These are phyloP conservation scores for Procavia capensis DNA, from an alignment of 2,113 vertebrate species.

Conservation along the genomic window DNA sequence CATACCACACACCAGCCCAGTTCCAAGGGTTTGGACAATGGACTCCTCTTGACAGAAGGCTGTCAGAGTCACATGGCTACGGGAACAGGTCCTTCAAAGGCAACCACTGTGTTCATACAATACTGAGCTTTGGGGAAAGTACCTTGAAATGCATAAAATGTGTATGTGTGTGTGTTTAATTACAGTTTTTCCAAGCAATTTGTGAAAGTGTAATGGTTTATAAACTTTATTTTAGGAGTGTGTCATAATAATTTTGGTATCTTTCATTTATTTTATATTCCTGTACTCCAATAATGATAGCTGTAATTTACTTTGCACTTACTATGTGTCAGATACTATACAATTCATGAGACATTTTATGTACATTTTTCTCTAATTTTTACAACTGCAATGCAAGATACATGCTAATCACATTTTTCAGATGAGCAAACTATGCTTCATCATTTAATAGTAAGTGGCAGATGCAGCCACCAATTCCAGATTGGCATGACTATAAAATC, in stretches of 20 bases:
- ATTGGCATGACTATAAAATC: background rate
- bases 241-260: background rate
- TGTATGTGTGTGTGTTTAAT: background rate
- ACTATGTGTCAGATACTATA: background rate
- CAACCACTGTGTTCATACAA: background rate
- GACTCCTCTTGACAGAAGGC: accelerated
- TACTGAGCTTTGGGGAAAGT: background rate
- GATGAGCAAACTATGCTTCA: background rate
- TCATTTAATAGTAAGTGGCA: background rate
- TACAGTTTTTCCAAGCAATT: background rate
- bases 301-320: slow-evolving; percentile 13
- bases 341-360: background rate
- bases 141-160: background rate
- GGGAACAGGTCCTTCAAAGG: background rate
- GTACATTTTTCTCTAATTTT: background rate
- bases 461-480: background rate
- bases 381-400: background rate
- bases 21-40: background rate
- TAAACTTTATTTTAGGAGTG: background rate
- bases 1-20: background rate
- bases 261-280: background rate
- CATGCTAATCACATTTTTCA: background rate
- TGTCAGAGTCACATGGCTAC: background rate
- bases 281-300: background rate
- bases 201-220: background rate